Conservation (phyloP, 2,888 invertebrate genomes). For the Leucophenga montana region DNA sequence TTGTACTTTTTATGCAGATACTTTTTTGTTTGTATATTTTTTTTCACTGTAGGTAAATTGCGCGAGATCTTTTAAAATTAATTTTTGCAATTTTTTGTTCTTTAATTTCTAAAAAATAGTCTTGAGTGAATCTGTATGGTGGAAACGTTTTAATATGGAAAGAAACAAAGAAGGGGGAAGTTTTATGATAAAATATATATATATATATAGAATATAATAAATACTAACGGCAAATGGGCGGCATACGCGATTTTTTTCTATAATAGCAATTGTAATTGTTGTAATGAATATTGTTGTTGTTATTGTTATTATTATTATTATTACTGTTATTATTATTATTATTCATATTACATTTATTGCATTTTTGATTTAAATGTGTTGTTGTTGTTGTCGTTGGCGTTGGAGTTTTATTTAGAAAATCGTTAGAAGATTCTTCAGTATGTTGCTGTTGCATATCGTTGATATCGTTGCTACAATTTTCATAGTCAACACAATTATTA, state of each 20-base stretch:
- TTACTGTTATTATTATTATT: slow-evolving; percentile 42
- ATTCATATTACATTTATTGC: slow-evolving; percentile 67
- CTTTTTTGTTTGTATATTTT: slow-evolving; percentile 18
- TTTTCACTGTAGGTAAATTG: slow-evolving; percentile 12
- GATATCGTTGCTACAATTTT: background rate
- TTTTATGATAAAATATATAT: slow-evolving; percentile 28
- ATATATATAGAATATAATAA: slow-evolving; percentile 33
- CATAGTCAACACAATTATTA: slow-evolving; percentile 8
- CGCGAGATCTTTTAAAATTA: background rate
- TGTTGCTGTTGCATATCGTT: background rate
- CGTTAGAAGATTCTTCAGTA: background rate
- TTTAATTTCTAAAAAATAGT: slow-evolving; percentile 16
- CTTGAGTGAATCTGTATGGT: too few relatives aligned
- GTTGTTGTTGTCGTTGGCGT: slow-evolving; percentile 32
- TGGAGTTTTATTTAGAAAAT: slow-evolving; percentile 28
- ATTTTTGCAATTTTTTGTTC: slow-evolving; percentile 9
- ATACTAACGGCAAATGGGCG: slow-evolving; percentile 74
- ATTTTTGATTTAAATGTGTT: slow-evolving; percentile 56
- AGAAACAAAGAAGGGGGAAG: slow-evolving; percentile 32
- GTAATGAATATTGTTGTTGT: slow-evolving; percentile 70
- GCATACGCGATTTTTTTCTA: slow-evolving; percentile 73
- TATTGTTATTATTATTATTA: slow-evolving; percentile 48
- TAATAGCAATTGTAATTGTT: slow-evolving; percentile 72
- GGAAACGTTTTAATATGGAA: slow-evolving; percentile 16
- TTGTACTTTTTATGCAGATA: background rate